These are phyloP conservation scores for Aphodius granarius DNA, from an alignment of 2,888 invertebrate genomes.

Conservation along the genomic window DNA sequence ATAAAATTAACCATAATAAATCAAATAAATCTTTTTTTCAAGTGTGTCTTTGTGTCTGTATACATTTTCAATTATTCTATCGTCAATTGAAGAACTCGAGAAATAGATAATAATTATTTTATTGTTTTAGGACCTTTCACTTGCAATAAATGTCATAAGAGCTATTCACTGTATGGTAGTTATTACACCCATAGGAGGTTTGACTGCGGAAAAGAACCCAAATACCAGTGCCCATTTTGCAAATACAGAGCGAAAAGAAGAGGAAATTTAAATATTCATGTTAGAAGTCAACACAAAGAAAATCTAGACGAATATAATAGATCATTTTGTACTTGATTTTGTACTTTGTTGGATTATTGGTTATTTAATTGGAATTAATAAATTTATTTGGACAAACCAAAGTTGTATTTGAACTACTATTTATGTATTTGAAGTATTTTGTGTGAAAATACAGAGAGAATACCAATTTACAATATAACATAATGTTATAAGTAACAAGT, in stretches of 20 bases:
- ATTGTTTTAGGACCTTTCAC: constrained; percentile 18
- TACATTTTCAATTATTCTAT: too few species aligned
- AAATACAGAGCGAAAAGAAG: constrained; percentile 21
- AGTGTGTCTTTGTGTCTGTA: too few species aligned
- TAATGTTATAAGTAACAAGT: too few species aligned
- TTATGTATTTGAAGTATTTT: too few species aligned
- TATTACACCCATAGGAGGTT: constrained; percentile 34
- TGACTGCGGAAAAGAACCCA: constrained; percentile 35
- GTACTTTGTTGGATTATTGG: background rate
- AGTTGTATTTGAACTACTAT: too few species aligned
- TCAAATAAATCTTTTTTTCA: too few species aligned
- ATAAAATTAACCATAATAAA: background rate
- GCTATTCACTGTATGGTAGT: constrained; percentile 28
- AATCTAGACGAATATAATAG: background rate
- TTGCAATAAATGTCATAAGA: constrained; percentile 13
- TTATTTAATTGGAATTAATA: too few species aligned
- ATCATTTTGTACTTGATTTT: background rate
- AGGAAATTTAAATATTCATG: constrained; percentile 24
- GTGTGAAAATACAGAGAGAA: too few species aligned
- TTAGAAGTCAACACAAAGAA: constrained; percentile 4
- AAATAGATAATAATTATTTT: background rate
- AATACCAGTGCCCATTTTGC: constrained; percentile 20
- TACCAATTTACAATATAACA: too few species aligned
- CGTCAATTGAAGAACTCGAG: background rate
- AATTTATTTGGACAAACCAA: too few species aligned